Base-by-base conservation (phyloP, 2,113 vertebrate species). In the Brachyistius frenatus region DNA sequence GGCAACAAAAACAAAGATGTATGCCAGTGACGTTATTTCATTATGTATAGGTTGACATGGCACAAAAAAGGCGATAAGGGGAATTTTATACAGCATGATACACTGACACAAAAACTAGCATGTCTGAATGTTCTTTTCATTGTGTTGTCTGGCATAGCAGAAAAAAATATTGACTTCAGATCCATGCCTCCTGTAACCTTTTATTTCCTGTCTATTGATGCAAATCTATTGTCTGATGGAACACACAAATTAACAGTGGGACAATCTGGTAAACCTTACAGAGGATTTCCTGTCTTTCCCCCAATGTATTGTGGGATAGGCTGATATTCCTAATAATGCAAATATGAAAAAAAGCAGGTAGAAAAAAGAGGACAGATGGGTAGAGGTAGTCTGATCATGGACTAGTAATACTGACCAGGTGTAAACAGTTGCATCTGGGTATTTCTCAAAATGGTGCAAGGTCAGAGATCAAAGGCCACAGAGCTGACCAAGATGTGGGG, bases 401-500 rank as follows among this genome's bases (percentile, higher is more conserved):
- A 66, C 32, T 15, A 56, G 68, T 15, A 14, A 16, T 23, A 37
- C 49, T 62, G 15, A 36, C 37, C 67, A 74, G 80, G 86, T 85
- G 68, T 49, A 14, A 49, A 58, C 33, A 72, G 66, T 15, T 87
- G 62, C 11, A 58, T 65, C 5, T 50, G 35, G 31, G 41, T 4
- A 65, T 75, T 76, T 76, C 37, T 66, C 64, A 80, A 50, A 71
- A 65, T 53, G 53, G 39, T 65, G 32, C 11, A 11, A 35, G 70
- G 85, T 79, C 76, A 84, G 57, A 76, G 60, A 35, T 75, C 41
- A 85, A 46, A 83, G 62, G 79, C 83, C 80, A 86, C 5, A 52
- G 60, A 69, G 33, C 16, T 31, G 73, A 78, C 44, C 81, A 73
- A 30, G 54, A 73, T 65, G 70, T 77, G 52, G 46, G 46, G 36